Conservation (phyloP, 1,140 invertebrate species). For the Neuroterus valhalla region DNA sequence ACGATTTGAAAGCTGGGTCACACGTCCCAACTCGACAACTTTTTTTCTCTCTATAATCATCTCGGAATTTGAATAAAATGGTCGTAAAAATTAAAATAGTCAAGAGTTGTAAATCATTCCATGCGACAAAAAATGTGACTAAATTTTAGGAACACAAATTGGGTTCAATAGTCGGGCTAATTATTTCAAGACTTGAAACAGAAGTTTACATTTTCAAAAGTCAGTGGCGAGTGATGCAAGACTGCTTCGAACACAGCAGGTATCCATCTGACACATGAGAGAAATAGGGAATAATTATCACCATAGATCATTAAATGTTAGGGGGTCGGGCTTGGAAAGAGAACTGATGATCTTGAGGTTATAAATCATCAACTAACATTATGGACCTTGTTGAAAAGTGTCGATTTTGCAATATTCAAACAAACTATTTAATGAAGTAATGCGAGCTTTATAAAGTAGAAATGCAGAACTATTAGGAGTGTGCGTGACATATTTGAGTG, state of each 20-base stretch:
- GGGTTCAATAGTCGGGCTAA: neutral
- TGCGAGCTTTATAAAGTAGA: neutral
- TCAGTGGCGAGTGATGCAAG: neutral
- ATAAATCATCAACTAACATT: conserved; percentile 10
- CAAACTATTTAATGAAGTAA: neutral
- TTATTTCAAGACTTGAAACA: neutral
- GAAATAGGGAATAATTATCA: conserved; percentile 20
- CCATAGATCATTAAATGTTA: conserved; percentile 26
- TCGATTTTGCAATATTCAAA: neutral
- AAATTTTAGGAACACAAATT: conserved; percentile 8
- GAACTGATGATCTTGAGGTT: neutral
- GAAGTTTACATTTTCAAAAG: neutral
- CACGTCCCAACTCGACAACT: conserved; percentile 22
- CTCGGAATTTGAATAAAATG: conserved; percentile 3
- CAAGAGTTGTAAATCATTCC: conserved; percentile 2
- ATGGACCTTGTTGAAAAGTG: neutral
- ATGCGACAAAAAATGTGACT: conserved; percentile 10
- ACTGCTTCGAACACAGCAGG: neutral
- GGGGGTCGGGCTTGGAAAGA: neutral
- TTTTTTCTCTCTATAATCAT: conserved; percentile 14
- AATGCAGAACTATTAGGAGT: neutral
- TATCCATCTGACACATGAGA: conserved; percentile 13
- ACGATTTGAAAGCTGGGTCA: conserved; percentile 25
- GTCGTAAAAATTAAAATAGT: neutral
- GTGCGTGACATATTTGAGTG: neutral